Evolutionary conservation across 2,113 vertebrate genomes (phyloP), one percentile per base, ranked within the genome.

Genomic region (Hepsetus odoe): DNA sequence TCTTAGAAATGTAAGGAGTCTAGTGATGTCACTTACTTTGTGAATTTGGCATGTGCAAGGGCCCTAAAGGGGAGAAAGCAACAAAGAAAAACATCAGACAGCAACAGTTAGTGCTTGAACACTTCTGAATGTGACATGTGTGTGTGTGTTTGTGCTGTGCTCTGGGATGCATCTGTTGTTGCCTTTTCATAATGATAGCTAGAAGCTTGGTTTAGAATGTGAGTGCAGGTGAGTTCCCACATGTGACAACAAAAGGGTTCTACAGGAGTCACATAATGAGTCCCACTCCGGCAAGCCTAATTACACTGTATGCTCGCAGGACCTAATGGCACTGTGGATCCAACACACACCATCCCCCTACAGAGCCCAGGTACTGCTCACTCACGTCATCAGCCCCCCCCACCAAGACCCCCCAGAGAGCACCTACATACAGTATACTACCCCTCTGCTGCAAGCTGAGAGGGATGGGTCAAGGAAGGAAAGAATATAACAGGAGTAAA

Each of bases 11-110:
- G n/a, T n/a, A n/a, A n/a, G n/a, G n/a, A n/a, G n/a, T n/a, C n/a
- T n/a, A n/a, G n/a, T 11, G 46, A 78, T 49, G 16, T 72, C 74
- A 96, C 98, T 97, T 93, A 99, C 98, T 98, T 98, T 83, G 98
- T 99, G 88, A 99, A 99, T 87, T 98, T 99, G 90, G 95, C 94
- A 18, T 99, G 97, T 74, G 98, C 98, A 0, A 99, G 97, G 68
- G 97, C 98, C 90, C 98, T 99, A 88, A 24, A 90, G 49, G 90
- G 66, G 24, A 72, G 76, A 87, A 16, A 76, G 38, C 28, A 73
- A 66, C 26, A 77, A 46, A 76, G 20, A 71, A 22, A 77, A 20
- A 80, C 75, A 85, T 18, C 24, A 70, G 68, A 33, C 28, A 28
- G 55, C 73, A 72, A 64, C 26, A 20, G 28, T 53, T 24, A 74